Base-by-base conservation (phyloP, 2,888 invertebrate species). In the Celastrina argiolus region DNA sequence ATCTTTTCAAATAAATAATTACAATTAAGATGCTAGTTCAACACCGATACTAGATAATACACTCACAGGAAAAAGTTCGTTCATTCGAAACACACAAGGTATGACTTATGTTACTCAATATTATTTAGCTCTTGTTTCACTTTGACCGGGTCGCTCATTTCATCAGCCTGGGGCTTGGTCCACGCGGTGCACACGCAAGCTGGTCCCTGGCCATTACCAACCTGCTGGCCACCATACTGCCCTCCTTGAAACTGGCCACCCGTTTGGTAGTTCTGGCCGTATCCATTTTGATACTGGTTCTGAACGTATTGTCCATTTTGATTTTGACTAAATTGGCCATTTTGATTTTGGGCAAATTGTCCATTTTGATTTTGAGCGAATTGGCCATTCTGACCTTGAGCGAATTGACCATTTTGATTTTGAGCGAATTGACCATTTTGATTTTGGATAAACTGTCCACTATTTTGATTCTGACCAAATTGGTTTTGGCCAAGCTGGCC, bases 141-240 rank as follows among this genome's bases (percentile, higher is more conserved):
- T 2, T 74, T 22, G 63, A 74, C 59, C 63, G 75, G 70, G 2
- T 51, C 51, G 12, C 12, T 22, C 51, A 51, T 26, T 4, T 22
- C 51, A 5, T 26, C 36, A 12, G 10, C 51, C 51, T 51, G 51
- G 51, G 87, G 87, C 63, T 89, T 89, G 0, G 85, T 84, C 88
- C 88, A 89, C 0, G 90, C 79, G 69, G 88, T 89, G 70, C 91
- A 91, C 1, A 91, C 83, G 67, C 90, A 91, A 0, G 85, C 80
- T 0, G 87, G 88, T 0, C 87, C 88, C 28, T 78, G 77, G 0
- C 73, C 74, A 12, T 78, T 78, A 12, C 73, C 72, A 22, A 10
- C 75, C 68, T 61, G 34, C 76, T 75, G 61, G 64, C 74, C 42
- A 67, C 22, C n/a, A 7, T 18, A 28, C 14, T 64, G 56, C 18